These are phyloP conservation scores for Corbicula japonica DNA, from an alignment of 2,888 invertebrate species.

Conservation along the genomic window DNA sequence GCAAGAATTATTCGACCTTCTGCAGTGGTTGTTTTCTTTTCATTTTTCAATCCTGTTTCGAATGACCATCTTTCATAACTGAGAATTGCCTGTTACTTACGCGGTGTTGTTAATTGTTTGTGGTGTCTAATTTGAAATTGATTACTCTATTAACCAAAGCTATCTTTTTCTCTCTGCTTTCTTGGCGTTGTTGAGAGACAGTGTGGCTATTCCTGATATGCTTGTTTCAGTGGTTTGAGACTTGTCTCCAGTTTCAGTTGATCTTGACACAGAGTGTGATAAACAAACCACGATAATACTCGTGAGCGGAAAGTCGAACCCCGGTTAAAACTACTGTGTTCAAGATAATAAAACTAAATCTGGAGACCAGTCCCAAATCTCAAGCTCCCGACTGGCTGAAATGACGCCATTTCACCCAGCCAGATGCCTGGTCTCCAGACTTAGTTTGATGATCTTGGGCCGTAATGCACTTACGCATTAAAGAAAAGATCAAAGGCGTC, in stretches of 20 bases:
- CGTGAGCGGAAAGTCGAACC: not conserved
- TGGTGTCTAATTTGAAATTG: not conserved
- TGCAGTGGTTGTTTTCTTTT: not conserved
- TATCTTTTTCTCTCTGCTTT: no score
- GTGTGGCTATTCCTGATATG: no score
- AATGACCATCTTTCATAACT: not conserved
- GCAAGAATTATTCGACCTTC: not conserved
- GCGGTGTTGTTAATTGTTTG: not conserved
- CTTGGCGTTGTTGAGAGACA: no score
- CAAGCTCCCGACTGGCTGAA: not conserved
- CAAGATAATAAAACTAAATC: not conserved
- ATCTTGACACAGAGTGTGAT: no score
- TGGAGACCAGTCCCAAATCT: not conserved
- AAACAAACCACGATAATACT: not conserved
- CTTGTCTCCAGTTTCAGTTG: no score
- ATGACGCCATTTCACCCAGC: not conserved
- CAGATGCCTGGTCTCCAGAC: not conserved
- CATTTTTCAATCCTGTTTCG: not conserved
- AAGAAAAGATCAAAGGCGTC: slow-evolving; percentile 77
- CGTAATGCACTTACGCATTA: slow-evolving; percentile 67
- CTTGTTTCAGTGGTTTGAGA: no score
- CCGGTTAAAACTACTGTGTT: not conserved
- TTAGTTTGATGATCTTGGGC: not conserved
- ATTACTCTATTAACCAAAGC: no score
- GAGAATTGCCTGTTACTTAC: not conserved